Conservation (phyloP, 2,888 invertebrate genomes). For the Mimachlamys varia region DNA sequence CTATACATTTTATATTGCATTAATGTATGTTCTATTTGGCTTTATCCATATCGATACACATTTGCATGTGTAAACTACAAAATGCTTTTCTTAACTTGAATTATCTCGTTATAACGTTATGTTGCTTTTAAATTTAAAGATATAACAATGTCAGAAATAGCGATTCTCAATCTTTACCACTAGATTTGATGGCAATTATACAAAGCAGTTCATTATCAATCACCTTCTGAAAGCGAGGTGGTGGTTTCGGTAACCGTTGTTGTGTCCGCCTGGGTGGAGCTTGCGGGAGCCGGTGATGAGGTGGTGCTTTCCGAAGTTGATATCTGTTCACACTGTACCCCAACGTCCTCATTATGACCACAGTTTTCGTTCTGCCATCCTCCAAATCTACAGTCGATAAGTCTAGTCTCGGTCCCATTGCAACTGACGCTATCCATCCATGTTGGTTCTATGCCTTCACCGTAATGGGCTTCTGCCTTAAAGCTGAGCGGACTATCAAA, state of each 20-base stretch:
- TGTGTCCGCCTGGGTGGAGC: neutral
- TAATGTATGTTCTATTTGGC: too few relatives aligned
- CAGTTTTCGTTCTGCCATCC: neutral
- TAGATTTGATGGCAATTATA: too few relatives aligned
- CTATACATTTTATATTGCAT: too few relatives aligned
- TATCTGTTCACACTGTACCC: neutral
- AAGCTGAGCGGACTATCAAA: neutral
- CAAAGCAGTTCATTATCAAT: neutral
- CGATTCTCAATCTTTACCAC: too few relatives aligned
- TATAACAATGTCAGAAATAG: too few relatives aligned
- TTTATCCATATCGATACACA: too few relatives aligned
- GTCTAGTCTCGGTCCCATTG: neutral
- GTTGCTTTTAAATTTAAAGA: too few relatives aligned
- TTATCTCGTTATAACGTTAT: too few relatives aligned
- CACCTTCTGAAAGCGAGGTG: neutral
- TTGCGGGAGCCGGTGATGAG: neutral
- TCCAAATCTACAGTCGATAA: neutral
- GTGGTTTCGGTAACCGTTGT: neutral
- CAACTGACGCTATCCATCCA: neutral
- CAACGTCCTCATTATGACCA: neutral
- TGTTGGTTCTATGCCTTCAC: neutral
- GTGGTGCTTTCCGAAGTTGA: neutral
- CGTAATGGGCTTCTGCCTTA: neutral
- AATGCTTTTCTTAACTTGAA: too few relatives aligned
- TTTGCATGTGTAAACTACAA: too few relatives aligned